Percentiles rank a stretch among this genome's conserved stretches.
Conservation (phyloP, 2,113 vertebrate genomes). For the Lamprologus lemairii region DNA sequence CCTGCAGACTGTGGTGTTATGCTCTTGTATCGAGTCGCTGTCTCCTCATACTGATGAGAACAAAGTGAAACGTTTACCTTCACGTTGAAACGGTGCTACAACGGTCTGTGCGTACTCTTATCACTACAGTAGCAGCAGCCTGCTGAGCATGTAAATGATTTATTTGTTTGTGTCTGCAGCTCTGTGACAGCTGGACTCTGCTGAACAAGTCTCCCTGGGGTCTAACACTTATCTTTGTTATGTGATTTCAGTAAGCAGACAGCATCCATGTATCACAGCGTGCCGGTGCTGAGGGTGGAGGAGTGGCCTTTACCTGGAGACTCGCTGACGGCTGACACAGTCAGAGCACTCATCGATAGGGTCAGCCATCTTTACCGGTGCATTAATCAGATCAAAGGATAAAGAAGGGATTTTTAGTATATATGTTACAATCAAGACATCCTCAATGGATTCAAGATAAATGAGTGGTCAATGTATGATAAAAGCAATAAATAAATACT, state of each 20-base stretch:
- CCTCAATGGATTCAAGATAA: not conserved
- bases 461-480: not conserved
- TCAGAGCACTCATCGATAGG: slow-evolving; percentile 85
- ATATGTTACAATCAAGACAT: not conserved
- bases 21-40: not conserved
- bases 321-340: slow-evolving; percentile 77
- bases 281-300: slow-evolving; percentile 84
- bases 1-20: not conserved
- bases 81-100: not conserved
- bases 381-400: not conserved
- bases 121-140: not conserved
- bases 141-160: slow-evolving; percentile 14
- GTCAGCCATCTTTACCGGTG: slow-evolving; percentile 56
- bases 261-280: slow-evolving; percentile 75
- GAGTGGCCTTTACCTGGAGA: slow-evolving; percentile 85
- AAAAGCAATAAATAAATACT: not conserved
- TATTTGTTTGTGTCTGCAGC: slow-evolving; percentile 3
- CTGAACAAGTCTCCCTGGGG: not conserved
- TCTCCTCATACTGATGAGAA: not conserved
- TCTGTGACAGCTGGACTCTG: not conserved
- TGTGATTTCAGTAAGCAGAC: slow-evolving; percentile 65
- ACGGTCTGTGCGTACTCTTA: not conserved
- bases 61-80: not conserved
- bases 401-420: not conserved
- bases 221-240: not conserved